Evolutionary conservation across 2,888 invertebrate species (phyloP).

Genomic region (Hypselothyrea guttata): DNA sequence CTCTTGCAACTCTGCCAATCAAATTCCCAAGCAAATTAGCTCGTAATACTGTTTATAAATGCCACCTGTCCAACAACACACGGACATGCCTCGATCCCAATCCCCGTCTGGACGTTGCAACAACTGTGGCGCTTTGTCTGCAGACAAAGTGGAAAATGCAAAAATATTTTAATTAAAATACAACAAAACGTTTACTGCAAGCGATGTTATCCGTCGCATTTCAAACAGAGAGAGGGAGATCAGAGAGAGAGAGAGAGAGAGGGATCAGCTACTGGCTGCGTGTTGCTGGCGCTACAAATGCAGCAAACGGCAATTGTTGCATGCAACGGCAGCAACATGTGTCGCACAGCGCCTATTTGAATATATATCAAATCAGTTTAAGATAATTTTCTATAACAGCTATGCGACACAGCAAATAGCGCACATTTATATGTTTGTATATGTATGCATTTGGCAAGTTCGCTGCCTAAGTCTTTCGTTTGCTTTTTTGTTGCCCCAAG

Average conservation of each 20-base stretch:
- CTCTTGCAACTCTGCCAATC: conserved; percentile 45
- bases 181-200: conserved; percentile 74
- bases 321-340: conserved; percentile 68
- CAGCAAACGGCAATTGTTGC: conserved; percentile 52
- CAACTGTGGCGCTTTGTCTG: conserved; percentile 21
- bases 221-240: conserved; percentile 30
- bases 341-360: conserved; percentile 75
- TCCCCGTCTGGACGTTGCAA: conserved; percentile 27
- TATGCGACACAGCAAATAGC: conserved; percentile 60
- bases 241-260: conserved; percentile 6
- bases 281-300: conserved; percentile 50
- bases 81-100: conserved; percentile 65
- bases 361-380: conserved; percentile 76
- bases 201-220: conserved; percentile 67
- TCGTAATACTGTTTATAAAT: conserved; percentile 58
- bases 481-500: conserved; percentile 16
- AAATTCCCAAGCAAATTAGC: conserved; percentile 63
- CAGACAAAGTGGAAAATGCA: conserved; percentile 47
- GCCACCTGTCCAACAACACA: conserved; percentile 61
- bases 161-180: conserved; percentile 76
- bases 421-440: conserved; percentile 47
- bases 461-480: conserved; percentile 68
- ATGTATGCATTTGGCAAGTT: conserved; percentile 42
- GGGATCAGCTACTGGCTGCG: conserved; percentile 47
- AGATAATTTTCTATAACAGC: conserved; percentile 77